Percentiles rank a stretch among this genome's conserved stretches.
phyloP scores from a whole-genome alignment of 2,888 invertebrate species.

The Smittia sp. region DNA sequence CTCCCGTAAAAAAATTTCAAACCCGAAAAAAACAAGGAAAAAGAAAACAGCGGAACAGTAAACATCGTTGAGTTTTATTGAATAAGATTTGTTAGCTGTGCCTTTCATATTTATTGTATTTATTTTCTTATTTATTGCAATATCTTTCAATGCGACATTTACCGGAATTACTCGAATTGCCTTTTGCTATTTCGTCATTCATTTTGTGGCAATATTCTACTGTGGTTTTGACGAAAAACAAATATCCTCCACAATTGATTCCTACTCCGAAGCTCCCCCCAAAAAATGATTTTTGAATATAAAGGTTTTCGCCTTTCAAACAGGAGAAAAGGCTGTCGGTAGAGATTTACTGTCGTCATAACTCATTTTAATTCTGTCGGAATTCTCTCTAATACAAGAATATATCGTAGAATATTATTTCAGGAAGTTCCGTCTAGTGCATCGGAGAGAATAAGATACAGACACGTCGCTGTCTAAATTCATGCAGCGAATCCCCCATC shows the following conservation, averaged over 20 bases:
- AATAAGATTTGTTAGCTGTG: slow-evolving; percentile 23
- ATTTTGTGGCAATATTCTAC: neutral
- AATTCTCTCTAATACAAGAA: slow-evolving; percentile 27
- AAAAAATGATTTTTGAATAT: slow-evolving; percentile 17
- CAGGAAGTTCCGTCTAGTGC: slow-evolving; percentile 35
- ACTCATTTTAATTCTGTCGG: slow-evolving; percentile 35
- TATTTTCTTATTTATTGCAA: slow-evolving; percentile 38
- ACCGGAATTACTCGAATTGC: neutral
- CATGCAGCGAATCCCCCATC: neutral
- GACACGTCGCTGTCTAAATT: neutral
- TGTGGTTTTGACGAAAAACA: neutral
- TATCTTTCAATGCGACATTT: slow-evolving; percentile 19
- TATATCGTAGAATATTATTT: slow-evolving; percentile 16
- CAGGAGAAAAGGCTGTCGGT: slow-evolving; percentile 12
- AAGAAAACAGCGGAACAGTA: slow-evolving; percentile 1
- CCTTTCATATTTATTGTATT: slow-evolving; percentile 37
- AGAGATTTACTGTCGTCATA: slow-evolving; percentile 37
- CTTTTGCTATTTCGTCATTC: neutral
- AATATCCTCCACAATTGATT: neutral
- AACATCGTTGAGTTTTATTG: slow-evolving; percentile 28
- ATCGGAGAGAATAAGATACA: too few relatives aligned
- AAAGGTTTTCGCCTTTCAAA: neutral
- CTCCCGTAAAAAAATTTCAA: neutral
- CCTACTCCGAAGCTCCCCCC: neutral
- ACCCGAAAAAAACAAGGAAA: neutral